These are phyloP conservation scores for Ormyrus nitidulus DNA, from an alignment of 2,888 invertebrate genomes.

Conservation along the genomic window DNA sequence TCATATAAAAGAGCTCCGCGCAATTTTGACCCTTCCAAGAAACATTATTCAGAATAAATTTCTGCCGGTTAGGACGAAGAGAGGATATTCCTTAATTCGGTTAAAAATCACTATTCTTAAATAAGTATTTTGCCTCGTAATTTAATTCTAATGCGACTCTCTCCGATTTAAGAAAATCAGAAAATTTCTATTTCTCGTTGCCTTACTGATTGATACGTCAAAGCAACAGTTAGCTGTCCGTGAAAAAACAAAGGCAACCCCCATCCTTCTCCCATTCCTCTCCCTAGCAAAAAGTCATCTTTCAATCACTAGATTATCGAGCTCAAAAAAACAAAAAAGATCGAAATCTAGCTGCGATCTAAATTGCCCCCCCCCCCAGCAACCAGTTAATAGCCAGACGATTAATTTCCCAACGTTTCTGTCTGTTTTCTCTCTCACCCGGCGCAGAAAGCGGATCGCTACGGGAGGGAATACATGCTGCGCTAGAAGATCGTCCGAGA, in stretches of 20 bases:
- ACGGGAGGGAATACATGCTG: constrained; percentile 62
- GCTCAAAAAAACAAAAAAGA: neutral
- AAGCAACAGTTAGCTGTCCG: neutral
- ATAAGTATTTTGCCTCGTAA: too few species aligned
- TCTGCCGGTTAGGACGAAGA: too few species aligned
- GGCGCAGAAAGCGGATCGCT: constrained; percentile 64
- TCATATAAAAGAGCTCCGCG: too few species aligned
- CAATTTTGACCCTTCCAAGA: too few species aligned
- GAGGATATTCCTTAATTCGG: too few species aligned
- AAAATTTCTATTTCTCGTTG: too few species aligned
- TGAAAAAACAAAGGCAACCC: neutral
- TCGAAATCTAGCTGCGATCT: neutral
- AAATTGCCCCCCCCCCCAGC: constrained; percentile 6
- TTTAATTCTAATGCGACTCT: too few species aligned
- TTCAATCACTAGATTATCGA: constrained; percentile 40
- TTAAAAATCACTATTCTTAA: too few species aligned
- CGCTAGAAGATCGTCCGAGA: constrained; percentile 55
- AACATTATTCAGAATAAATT: too few species aligned
- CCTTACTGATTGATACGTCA: too few species aligned
- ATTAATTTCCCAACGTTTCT: constrained; percentile 17
- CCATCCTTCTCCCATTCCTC: neutral
- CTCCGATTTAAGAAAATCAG: too few species aligned
- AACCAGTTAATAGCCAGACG: too few species aligned
- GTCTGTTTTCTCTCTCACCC: neutral
- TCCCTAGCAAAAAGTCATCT: constrained; percentile 9